Conservation (phyloP, 1,140 invertebrate genomes). For the Leptopilina clavipes region DNA sequence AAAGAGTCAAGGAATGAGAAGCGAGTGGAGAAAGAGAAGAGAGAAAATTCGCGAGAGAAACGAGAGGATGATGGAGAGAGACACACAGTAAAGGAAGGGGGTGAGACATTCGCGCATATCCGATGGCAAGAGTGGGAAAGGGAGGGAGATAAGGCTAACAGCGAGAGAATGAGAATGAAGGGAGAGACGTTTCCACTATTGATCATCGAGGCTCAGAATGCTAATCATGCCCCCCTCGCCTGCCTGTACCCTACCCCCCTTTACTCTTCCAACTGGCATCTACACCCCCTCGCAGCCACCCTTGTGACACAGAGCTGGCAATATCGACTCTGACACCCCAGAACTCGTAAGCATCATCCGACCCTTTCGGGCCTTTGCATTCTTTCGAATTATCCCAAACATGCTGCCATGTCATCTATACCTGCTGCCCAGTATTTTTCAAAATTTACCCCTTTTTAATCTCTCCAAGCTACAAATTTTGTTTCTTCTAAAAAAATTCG, state of each 20-base stretch:
- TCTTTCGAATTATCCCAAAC: conserved; percentile 56
- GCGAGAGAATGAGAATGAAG: conserved; percentile 73
- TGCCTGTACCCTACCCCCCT: conserved; percentile 62
- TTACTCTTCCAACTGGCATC: conserved; percentile 55
- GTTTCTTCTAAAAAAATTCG: too few species aligned
- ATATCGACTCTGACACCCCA: conserved; percentile 72
- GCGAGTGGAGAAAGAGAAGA: conserved; percentile 27
- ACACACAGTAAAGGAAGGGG: conserved; percentile 53
- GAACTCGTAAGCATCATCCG: conserved; percentile 54
- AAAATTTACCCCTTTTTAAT: too few species aligned
- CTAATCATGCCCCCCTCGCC: conserved; percentile 73
- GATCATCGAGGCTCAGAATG: conserved; percentile 75
- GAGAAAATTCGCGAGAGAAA: conserved; percentile 42
- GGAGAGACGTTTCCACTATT: conserved; percentile 75
- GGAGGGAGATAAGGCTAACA: conserved; percentile 71
- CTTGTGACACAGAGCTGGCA: conserved; percentile 69
- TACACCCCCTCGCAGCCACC: conserved; percentile 53
- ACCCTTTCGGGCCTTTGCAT: conserved; percentile 51
- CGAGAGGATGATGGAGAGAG: conserved; percentile 47
- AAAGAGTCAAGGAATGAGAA: conserved; percentile 13
- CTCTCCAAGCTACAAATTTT: too few species aligned
- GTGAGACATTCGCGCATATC: conserved; percentile 71
- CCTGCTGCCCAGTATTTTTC: not conserved
- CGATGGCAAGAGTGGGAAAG: conserved; percentile 63
- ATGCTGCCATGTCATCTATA: conserved; percentile 9